Evolutionary conservation across 2,113 vertebrate genomes (phyloP).

Genomic region (Gila orcuttii): DNA sequence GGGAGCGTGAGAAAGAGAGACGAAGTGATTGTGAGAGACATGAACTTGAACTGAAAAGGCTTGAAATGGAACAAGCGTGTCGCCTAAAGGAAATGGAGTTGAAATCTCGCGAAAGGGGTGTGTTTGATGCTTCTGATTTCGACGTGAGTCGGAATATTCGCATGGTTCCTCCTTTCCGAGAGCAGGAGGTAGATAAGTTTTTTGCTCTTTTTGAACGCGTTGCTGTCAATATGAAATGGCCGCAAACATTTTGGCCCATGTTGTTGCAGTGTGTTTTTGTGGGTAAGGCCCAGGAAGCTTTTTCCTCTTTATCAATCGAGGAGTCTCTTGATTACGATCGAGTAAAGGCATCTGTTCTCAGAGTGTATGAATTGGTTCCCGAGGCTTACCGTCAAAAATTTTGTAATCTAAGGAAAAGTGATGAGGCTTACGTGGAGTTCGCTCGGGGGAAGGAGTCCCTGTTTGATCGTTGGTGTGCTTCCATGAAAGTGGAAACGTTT

Average conservation of each 20-base stretch:
- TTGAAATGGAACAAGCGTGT: not conserved
- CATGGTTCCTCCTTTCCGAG: not conserved
- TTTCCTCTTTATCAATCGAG: not conserved
- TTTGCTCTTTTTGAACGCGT: constrained; percentile 3
- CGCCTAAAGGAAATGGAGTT: not conserved
- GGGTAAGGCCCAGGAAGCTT: not conserved
- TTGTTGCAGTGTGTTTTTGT: not conserved
- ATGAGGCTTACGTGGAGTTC: not conserved
- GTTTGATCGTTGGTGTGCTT: constrained; percentile 5
- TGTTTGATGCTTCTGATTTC: no score
- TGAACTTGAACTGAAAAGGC: not conserved
- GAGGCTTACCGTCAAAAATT: not conserved
- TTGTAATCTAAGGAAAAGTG: not conserved
- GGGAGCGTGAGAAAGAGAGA: not conserved
- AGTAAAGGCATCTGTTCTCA: not conserved
- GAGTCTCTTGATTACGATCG: not conserved
- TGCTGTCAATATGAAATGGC: not conserved
- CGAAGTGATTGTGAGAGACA: not conserved
- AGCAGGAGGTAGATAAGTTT: not conserved
- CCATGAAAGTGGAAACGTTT: not conserved
- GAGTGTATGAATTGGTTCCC: not conserved
- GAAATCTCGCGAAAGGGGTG: not conserved
- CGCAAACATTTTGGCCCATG: not conserved
- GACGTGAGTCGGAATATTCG: not conserved
- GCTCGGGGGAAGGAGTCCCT: not conserved